Conservation (phyloP, 30 jellyfish, hydroid and myxozoan species). For the Calvadosia cruxmelitensis region DNA sequence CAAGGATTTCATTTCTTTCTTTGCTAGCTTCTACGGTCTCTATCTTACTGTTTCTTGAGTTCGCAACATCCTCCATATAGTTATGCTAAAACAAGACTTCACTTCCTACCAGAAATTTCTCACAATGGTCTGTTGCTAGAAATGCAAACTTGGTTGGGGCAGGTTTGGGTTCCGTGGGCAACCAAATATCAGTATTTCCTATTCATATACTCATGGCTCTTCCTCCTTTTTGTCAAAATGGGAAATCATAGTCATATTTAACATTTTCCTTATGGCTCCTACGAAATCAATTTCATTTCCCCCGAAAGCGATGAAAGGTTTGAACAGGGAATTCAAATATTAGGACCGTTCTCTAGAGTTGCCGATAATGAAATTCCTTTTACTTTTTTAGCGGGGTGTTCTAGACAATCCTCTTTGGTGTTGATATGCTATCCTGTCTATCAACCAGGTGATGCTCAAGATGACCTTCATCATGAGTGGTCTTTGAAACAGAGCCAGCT, state of each 20-base stretch:
- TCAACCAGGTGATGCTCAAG: too few species aligned
- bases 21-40: slow-evolving; percentile 27
- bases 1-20: slow-evolving; percentile 23
- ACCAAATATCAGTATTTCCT: slow-evolving; percentile 33
- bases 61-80: slow-evolving; percentile 49
- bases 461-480: too few species aligned
- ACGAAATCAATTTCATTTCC: slow-evolving; percentile 33
- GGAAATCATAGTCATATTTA: slow-evolving; percentile 30
- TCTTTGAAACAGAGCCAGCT: too few species aligned
- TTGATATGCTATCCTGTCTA: too few species aligned
- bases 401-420: too few species aligned
- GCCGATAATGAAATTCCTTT: too few species aligned
- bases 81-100: slow-evolving; percentile 28
- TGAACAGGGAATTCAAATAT: slow-evolving; percentile 30
- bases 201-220: slow-evolving; percentile 22
- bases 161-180: slow-evolving; percentile 36
- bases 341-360: slow-evolving; percentile 76
- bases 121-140: slow-evolving; percentile 22
- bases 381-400: too few species aligned
- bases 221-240: slow-evolving; percentile 32
- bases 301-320: slow-evolving; percentile 32
- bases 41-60: slow-evolving; percentile 27
- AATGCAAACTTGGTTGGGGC: slow-evolving; percentile 32
- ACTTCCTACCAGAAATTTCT: slow-evolving; percentile 20
- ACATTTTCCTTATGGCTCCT: slow-evolving; percentile 39